Evolutionary conservation across 2,797 vertebrate genomes (phyloP).

Genomic region (Odontamblyopus lacepedii): DNA sequence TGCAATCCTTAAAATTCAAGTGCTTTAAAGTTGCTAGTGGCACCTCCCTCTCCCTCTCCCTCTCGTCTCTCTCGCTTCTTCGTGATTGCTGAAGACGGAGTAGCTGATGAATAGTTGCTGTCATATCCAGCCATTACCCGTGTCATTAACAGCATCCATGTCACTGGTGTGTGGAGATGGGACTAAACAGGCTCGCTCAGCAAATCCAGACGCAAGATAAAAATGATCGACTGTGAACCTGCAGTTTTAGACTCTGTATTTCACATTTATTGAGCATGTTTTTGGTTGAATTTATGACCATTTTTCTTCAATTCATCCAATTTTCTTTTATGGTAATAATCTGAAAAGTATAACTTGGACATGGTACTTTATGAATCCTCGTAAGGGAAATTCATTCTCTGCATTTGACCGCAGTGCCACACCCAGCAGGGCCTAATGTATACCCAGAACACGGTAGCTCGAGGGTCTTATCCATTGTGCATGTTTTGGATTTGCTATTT

Average conservation of each 20-base stretch:
- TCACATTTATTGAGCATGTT: neutral
- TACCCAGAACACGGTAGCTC: no score
- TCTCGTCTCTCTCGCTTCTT: slow-evolving; percentile 19
- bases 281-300: neutral
- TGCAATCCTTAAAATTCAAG: no score
- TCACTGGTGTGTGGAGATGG: slow-evolving; percentile 7
- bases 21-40: no score
- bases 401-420: no score
- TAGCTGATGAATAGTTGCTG: slow-evolving; percentile 44
- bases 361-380: no score
- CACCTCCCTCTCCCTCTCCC: neutral
- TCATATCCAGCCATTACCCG: slow-evolving; percentile 36
- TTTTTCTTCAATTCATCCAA: neutral
- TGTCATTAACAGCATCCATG: slow-evolving; percentile 31
- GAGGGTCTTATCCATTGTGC: no score
- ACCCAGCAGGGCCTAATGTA: no score
- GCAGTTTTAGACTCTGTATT: neutral
- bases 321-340: neutral
- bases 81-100: slow-evolving; percentile 46
- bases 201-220: neutral
- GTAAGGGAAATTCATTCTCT: no score
- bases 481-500: no score
- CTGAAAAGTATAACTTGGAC: neutral
- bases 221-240: neutral
- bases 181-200: neutral